Base-by-base conservation (phyloP, 2,113 vertebrate genomes). In the Onychostoma macrolepis region DNA sequence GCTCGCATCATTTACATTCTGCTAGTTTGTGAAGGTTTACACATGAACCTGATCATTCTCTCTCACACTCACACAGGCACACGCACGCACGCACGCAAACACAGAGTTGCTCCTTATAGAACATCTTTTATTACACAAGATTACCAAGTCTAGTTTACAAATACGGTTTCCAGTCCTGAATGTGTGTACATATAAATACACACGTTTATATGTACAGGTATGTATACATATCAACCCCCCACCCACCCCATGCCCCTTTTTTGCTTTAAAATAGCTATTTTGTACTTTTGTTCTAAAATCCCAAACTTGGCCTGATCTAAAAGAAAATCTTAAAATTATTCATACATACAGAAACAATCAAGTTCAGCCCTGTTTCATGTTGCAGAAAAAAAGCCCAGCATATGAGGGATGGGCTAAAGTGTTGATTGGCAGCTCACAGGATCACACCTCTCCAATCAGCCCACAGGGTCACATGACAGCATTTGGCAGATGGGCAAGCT, bases 121-220 rank as follows among this genome's bases (percentile, higher is more conserved):
- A 96, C 94, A 94, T 95, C 88, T 94, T 96, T 95, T 94, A 96
- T 96, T 96, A 94, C 93, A 96, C 93, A 95, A 95, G 86, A 87
- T 90, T 83, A 95, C 94, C 93, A 95, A 94, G 94, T 93, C 93
- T 94, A 94, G 93, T 95, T 95, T 95, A 95, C 94, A 94, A 95
- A 95, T 94, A 93, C 91, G 93, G 89, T 92, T 94, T 94, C 94
- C 94, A 94, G 94, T 95, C 93, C 89, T 94, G 93, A 94, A 92
- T 74, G 83, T 92, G 93, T 94, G 93, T 92, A 89, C 90, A 92
- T 89, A 91, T 92, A 90, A 92, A 91, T 90, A 94, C 93, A 94
- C 92, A 92, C 92, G 87, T 89, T 93, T 86, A 93, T 95, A 94
- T 95, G 92, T 94, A 95, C 93, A 95, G 89, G 93, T 91, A 93